Percentiles rank a stretch among this genome's conserved stretches.
phyloP scores from a whole-genome alignment of 2,888 invertebrate genomes.

The Petrolisthes manimaculis region DNA sequence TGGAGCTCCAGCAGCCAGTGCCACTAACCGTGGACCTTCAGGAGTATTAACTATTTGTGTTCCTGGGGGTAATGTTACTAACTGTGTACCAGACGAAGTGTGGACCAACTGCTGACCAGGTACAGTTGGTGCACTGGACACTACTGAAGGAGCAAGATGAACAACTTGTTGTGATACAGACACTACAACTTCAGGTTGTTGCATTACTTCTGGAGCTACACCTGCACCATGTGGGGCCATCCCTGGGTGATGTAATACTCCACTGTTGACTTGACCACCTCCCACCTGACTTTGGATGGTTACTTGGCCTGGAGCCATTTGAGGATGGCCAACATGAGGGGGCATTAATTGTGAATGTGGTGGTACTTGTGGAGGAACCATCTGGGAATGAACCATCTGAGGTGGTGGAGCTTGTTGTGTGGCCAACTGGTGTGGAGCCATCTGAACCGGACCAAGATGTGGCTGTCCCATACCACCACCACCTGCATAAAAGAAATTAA shows the following conservation, averaged over 20 bases:
- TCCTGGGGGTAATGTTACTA: slow-evolving; percentile 49
- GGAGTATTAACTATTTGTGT: slow-evolving; percentile 55
- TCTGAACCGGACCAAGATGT: slow-evolving; percentile 36
- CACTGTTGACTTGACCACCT: slow-evolving; percentile 39
- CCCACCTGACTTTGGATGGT: slow-evolving; percentile 46
- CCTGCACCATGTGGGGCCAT: slow-evolving; percentile 44
- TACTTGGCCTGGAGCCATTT: slow-evolving; percentile 40
- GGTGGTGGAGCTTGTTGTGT: slow-evolving; percentile 49
- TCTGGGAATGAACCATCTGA: slow-evolving; percentile 53
- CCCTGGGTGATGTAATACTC: slow-evolving; percentile 36
- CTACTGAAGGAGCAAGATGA: slow-evolving; percentile 45
- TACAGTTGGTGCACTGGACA: slow-evolving; percentile 39
- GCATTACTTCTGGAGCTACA: slow-evolving; percentile 44
- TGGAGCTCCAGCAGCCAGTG: slow-evolving; percentile 45
- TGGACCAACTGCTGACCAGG: slow-evolving; percentile 52
- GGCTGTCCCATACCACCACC: slow-evolving; percentile 51
- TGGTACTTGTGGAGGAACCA: slow-evolving; percentile 54
- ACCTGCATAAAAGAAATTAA: slow-evolving; percentile 22
- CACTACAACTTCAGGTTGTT: slow-evolving; percentile 51
- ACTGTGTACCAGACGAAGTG: slow-evolving; percentile 53
- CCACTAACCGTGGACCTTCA: slow-evolving; percentile 52
- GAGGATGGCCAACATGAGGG: slow-evolving; percentile 49
- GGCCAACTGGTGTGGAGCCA: slow-evolving; percentile 47
- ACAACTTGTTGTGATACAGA: slow-evolving; percentile 46
- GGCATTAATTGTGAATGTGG: slow-evolving; percentile 51